phyloP scores from a whole-genome alignment of 2,888 invertebrate species.

The Griposia aprilina region DNA sequence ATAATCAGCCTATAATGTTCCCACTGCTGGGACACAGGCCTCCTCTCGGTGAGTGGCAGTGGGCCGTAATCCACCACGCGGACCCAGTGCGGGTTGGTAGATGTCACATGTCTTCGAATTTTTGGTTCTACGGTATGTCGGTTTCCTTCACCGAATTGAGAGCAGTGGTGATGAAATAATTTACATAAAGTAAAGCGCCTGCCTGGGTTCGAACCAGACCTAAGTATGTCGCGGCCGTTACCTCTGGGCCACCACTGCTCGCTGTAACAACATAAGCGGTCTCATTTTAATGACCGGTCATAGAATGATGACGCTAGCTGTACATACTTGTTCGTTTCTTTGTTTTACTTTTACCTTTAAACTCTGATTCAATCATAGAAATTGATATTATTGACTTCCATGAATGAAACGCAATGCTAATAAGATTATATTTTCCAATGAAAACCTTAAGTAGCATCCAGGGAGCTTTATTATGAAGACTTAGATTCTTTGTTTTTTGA shows the following conservation, averaged over 20 bases:
- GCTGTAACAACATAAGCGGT: neutral
- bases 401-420: slow-evolving; percentile 10
- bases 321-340: neutral
- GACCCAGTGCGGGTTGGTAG: too few species aligned
- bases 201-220: neutral
- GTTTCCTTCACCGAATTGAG: too few species aligned
- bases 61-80: too few species aligned
- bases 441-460: neutral
- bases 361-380: neutral
- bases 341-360: neutral
- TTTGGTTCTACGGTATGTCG: too few species aligned
- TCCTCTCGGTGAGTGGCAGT: too few species aligned
- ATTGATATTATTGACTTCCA: neutral
- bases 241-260: neutral
- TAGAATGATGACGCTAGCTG: neutral
- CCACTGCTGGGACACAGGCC: too few species aligned
- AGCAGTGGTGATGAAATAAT: too few species aligned
- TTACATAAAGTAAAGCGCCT: too few species aligned
- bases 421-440: neutral
- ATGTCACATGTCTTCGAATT: too few species aligned
- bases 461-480: neutral
- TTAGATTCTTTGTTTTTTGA: too few species aligned
- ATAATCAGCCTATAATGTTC: too few species aligned
- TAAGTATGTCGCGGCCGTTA: neutral
- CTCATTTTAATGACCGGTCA: neutral